These are phyloP conservation scores for Melanophora roralis DNA, from an alignment of 2,888 invertebrate species.

Conservation along the genomic window DNA sequence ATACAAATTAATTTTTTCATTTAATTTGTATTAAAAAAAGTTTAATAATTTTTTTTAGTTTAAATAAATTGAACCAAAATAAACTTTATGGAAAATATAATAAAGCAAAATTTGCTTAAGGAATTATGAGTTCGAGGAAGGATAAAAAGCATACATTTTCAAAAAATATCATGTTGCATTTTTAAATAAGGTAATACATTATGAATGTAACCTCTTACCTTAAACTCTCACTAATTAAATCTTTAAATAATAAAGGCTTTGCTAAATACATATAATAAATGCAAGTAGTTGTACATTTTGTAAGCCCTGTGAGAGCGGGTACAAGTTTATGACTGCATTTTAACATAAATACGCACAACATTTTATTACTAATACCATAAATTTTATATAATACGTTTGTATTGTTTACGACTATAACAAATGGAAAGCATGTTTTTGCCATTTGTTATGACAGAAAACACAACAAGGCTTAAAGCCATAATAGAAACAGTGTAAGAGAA, in stretches of 20 bases:
- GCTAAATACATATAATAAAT: not conserved
- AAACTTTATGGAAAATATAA: too few species aligned
- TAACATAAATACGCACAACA: not conserved
- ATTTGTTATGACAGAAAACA: conserved; percentile 35
- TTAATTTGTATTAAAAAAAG: too few species aligned
- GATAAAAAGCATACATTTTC: too few species aligned
- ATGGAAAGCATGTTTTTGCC: conserved; percentile 12
- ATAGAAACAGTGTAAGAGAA: not conserved
- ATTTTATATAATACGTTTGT: not conserved
- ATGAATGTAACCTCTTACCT: too few species aligned
- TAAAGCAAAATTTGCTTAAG: too few species aligned
- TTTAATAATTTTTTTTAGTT: too few species aligned
- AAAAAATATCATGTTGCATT: too few species aligned
- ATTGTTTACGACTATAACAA: not conserved
- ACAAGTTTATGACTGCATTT: not conserved
- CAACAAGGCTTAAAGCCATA: conserved; percentile 16
- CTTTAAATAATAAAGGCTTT: not conserved
- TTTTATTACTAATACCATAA: not conserved
- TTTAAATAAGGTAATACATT: too few species aligned
- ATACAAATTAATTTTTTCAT: too few species aligned
- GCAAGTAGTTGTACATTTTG: not conserved
- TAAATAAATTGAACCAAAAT: too few species aligned
- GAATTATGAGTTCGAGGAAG: too few species aligned
- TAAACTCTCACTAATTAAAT: not conserved
- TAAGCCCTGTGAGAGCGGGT: not conserved